Base-by-base conservation (phyloP, 2,113 vertebrate species). In the Acanthochromis polyacanthus region DNA sequence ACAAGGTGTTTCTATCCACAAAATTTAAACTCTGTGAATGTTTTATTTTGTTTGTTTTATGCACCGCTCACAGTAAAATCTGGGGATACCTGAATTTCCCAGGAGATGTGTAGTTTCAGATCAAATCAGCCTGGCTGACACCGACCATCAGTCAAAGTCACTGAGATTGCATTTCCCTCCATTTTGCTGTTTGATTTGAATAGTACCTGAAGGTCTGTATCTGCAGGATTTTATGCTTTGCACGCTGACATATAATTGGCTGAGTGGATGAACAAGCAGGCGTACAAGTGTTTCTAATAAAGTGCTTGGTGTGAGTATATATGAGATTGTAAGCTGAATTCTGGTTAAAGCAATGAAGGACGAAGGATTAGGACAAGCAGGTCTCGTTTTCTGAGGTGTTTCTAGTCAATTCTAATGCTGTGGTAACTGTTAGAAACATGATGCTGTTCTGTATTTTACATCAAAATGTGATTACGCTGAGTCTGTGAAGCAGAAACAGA, bases 401-500 rank as follows among this genome's bases (percentile, higher is more conserved):
- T 15, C 5, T 2, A 22, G 11, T 43, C n/a, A 4, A 36, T 38
- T 32, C 1, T 48, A 9, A 61, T 67, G 8, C 25, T n/a, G 2
- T 36, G n/a, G 16, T 17, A 8, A 23, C 19, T 32, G 36, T 10
- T 30, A 45, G 40, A 12, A 36, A 32, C 0, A 62, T 19, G 3
- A 60, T 30, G 23, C 11, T 58, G 38, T 38, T 15, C 5, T 79
- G 25, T 23, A 16, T 66, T 58, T 71, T 5, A 51, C 14, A 68
- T 68, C 20, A 52, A 59, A 64, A 40, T 59, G 25, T 63, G 8
- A 36, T 76, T 36, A 77, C 28, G 2, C 65, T 40, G 28, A 38
- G 61, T 76, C 71, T 28, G 14, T 60, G 30, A 61, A 76, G 71
- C 77, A 78, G 62, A 66, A 22, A 57, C 30, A 30, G 30, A 30